Base-by-base conservation (phyloP, 2,888 invertebrate genomes). In the Syritta pipiens region DNA sequence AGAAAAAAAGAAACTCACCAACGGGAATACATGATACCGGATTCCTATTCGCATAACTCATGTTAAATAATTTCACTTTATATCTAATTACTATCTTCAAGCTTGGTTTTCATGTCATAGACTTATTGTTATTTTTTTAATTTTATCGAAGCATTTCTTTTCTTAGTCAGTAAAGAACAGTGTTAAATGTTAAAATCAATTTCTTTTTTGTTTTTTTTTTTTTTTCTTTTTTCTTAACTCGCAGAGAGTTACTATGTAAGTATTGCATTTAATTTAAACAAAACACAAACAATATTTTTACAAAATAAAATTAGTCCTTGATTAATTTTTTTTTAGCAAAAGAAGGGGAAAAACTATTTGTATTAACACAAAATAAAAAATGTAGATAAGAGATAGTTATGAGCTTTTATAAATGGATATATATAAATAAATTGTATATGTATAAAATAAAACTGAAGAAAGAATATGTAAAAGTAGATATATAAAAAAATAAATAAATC, bases 21-120 rank as follows among this genome's bases (percentile, higher is more conserved):
- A 81, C 57, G 83, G 79, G 49, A 83, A 76, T 51, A 83, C 83
- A 83, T 83, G 83, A 83, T 83, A 83, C 79, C 82, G 83, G 53
- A 81, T 83, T 63, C 81, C 83, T 17, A 83, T 82, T 69, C 81
- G 82, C 53, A 81, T 82, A 77, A 79, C 81, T 7, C 82, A 82
- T 67, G 81, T 81, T 49, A 77, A 69, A 59, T 74, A 67, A 75
- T 60, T 75, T 59, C 7, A 49, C 22, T 49, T 55, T 59, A n/a
- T 35, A 22, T 42, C 24, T 32, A 6, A 14, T 40, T 26, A 3
- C 26, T 35, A 28, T 20, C 32, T 35, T 3, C 14, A 30, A 46
- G 17, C 9, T 24, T 20, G 9, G 3, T 32, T 40, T 46, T 37
- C 5, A 32, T 32, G 32, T 9, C 40, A 32, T 14, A 12, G 3